Conservation (phyloP, 2,888 invertebrate genomes). For the Tolmerus cingulatus region DNA sequence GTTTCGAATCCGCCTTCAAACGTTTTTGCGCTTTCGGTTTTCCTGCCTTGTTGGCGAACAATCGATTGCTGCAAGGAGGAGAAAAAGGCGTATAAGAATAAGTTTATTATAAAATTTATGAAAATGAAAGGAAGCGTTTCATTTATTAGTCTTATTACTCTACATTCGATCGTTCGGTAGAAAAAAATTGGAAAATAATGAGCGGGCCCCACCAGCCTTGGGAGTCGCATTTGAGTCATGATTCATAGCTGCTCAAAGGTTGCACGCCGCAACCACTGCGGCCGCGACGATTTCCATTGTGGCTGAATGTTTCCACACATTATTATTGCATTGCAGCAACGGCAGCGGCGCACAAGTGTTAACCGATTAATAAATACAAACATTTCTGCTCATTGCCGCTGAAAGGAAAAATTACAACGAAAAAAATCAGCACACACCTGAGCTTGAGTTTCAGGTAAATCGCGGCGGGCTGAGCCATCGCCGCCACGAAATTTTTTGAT, state of each 20-base stretch:
- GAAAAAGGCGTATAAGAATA: not conserved
- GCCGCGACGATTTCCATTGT: not conserved
- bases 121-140: conserved; percentile 5
- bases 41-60: not conserved
- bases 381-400: not conserved
- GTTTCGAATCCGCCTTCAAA: not conserved
- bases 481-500: not conserved
- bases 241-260: not conserved
- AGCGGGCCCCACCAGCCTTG: not conserved
- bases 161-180: not conserved
- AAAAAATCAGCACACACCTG: not conserved
- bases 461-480: not conserved
- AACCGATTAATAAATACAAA: not conserved
- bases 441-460: not conserved
- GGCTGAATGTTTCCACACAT: not conserved
- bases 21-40: conserved; percentile 3
- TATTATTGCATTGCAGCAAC: not conserved
- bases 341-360: not conserved
- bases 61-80: not conserved
- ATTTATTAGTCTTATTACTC: conserved; percentile 8
- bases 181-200: not conserved
- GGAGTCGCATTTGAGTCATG: not conserved
- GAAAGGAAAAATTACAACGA: not conserved
- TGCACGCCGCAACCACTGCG: not conserved
- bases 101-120: conserved; percentile 3